These are phyloP conservation scores for Colistium nudipinnis DNA, from an alignment of 2,113 vertebrate species.

Conservation along the genomic window DNA sequence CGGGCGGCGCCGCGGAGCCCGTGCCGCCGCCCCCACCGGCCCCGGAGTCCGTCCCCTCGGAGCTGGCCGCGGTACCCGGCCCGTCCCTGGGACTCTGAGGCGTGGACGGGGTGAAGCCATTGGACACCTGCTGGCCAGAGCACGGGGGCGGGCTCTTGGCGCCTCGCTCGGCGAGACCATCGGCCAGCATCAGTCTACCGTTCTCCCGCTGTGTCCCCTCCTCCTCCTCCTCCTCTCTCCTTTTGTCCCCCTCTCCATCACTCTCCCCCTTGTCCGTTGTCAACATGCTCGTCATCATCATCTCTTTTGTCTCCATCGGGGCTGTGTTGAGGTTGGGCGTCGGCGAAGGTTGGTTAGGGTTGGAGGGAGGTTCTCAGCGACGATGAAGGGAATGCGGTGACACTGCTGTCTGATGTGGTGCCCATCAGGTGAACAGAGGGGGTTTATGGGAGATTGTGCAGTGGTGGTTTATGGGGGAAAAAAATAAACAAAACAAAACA, in stretches of 20 bases:
- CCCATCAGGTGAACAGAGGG: constrained; percentile 78
- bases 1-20: constrained; percentile 29
- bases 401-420: constrained; percentile 61
- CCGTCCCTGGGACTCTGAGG: constrained; percentile 82
- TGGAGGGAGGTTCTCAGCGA: constrained; percentile 50
- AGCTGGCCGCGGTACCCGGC: constrained; percentile 51
- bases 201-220: constrained; percentile 83
- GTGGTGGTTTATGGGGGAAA: not conserved
- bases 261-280: constrained; percentile 58
- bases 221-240: constrained; percentile 69
- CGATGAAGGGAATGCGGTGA: constrained; percentile 66
- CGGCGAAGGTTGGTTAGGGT: constrained; percentile 56
- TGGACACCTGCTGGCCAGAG: constrained; percentile 85
- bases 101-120: constrained; percentile 84
- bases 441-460: not conserved
- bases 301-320: constrained; percentile 89
- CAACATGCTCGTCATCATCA: constrained; percentile 77
- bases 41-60: constrained; percentile 28
- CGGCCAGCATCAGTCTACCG: constrained; percentile 75
- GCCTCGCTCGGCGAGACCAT: constrained; percentile 68
- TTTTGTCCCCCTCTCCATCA: constrained; percentile 59
- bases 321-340: constrained; percentile 56
- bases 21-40: constrained; percentile 39
- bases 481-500: not conserved
- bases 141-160: constrained; percentile 70